A percentile compares a stretch with the other conserved stretches of the same genome.
These are phyloP conservation scores for Pseudococcus jackbeardsleyi DNA, from an alignment of 2,888 invertebrate genomes.

Conservation along the genomic window DNA sequence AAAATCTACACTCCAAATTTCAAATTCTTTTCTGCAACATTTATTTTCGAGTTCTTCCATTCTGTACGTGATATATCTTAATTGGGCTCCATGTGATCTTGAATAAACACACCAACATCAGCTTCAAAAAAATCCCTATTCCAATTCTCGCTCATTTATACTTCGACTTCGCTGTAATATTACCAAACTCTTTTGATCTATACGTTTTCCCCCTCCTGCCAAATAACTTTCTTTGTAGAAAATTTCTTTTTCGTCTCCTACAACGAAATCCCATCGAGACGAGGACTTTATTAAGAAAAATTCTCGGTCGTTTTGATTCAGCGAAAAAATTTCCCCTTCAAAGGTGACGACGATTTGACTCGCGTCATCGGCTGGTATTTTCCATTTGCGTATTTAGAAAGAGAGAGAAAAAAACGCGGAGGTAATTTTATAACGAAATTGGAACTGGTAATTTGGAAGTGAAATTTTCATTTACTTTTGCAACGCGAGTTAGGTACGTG, in stretches of 20 bases:
- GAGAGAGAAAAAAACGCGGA: too few relatives aligned
- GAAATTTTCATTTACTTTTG: not conserved
- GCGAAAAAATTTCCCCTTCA: not conserved
- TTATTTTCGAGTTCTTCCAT: not conserved
- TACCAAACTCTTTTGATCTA: constrained; percentile 35
- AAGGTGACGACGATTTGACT: not conserved
- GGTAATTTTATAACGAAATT: constrained; percentile 16
- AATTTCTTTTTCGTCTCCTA: not conserved
- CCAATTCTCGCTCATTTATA: too few relatives aligned
- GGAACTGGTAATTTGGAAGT: not conserved
- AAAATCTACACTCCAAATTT: too few relatives aligned
- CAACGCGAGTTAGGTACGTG: not conserved
- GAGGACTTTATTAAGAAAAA: not conserved
- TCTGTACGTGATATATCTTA: not conserved
- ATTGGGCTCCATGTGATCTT: not conserved
- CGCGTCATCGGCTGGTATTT: too few relatives aligned
- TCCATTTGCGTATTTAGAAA: too few relatives aligned
- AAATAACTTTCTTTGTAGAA: not conserved
- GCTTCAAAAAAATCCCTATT: constrained; percentile 28
- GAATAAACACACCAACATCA: constrained; percentile 18
- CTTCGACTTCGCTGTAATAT: constrained; percentile 17
- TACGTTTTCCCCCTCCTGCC: not conserved
- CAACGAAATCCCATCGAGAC: not conserved
- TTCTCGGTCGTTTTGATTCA: not conserved
- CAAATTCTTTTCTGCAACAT: too few relatives aligned